Base-by-base conservation (phyloP, 2,888 invertebrate genomes). In the Hyppa rectilinea region DNA sequence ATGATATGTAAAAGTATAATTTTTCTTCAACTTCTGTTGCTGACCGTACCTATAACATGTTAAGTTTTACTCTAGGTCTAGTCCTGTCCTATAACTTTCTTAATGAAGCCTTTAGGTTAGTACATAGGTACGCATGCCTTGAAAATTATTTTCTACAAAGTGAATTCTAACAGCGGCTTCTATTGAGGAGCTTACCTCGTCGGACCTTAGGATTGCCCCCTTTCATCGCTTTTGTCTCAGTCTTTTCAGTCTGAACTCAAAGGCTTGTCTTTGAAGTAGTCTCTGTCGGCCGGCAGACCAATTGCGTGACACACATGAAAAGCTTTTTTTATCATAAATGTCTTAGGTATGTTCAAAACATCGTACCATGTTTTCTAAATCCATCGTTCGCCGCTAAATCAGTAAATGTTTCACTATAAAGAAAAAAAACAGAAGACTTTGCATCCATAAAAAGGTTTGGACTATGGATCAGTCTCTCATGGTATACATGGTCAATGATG, bases 221-320 rank as follows among this genome's bases (percentile, higher is more conserved):
- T 78, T 81, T 78, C 70, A 74, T 45, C 59, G 65, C 68, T 66
- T 80, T 82, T 78, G 75, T 80, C 59, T 66, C 40, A 23, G 14
- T 62, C 59, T 72, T 71, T 72, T 73, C 36, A 81, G n/a, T 50
- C 36, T 50, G 26, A 63, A 71, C 59, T 74, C 65, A 82, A 75
- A 78, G 62, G 53, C 59, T 63, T 56, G 66, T 55, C 63, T 60
- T 81, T 81, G 50, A 64, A 61, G 55, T 63, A 49, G 40, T 59
- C 20, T 80, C 58, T 52, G 47, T 14, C 20, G 12, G 20, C 59
- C 14, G 62, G 34, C 47, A 38, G 17, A 38, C 50, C 43, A 40
- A 75, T 66, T 67, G 76, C 72, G 34, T 50, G 49, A 29, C 45
- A 53, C 20, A 17, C 52, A 40, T 29, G 23, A 5, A 45, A 38